Evolutionary conservation across 1,140 invertebrate genomes (phyloP).

Genomic region (Acromyrmex charruanus): DNA sequence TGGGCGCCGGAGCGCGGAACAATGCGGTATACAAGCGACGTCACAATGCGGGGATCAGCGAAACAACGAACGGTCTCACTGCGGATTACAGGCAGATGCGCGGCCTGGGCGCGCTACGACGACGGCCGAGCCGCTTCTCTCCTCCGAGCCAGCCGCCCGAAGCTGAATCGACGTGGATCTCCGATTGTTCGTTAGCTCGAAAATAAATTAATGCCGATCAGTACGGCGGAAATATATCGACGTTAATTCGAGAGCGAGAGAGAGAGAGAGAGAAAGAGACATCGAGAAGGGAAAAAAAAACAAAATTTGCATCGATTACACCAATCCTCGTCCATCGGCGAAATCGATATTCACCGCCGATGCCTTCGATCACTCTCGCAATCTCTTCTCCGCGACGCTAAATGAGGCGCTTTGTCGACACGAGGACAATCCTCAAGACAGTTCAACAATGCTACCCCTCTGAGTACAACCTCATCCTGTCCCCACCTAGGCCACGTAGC

Average conservation of each 20-base stretch:
- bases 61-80: conserved; percentile 85
- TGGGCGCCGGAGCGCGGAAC: conserved; percentile 72
- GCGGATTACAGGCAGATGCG: conserved; percentile 85
- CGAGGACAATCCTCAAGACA: conserved; percentile 74
- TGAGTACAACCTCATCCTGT: neutral
- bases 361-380: neutral
- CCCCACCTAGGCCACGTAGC: neutral
- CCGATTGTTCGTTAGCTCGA: conserved; percentile 12
- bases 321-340: neutral
- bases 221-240: neutral
- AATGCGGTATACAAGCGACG: conserved; percentile 78
- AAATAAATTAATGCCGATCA: neutral
- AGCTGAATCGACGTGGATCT: conserved; percentile 4
- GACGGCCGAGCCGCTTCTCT: conserved; percentile 29
- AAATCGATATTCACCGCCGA: conserved; percentile 28
- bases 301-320: neutral
- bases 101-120: conserved; percentile 37
- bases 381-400: conserved; percentile 51
- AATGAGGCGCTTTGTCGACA: conserved; percentile 75
- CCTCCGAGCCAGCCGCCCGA: neutral
- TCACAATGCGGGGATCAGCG: conserved; percentile 84
- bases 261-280: neutral
- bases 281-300: neutral
- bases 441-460: conserved; percentile 67
- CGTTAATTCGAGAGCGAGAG: neutral